Percentiles rank a stretch among this genome's conserved stretches.
Conservation (phyloP, 2,797 vertebrate species). For the Macropodus opercularis region DNA sequence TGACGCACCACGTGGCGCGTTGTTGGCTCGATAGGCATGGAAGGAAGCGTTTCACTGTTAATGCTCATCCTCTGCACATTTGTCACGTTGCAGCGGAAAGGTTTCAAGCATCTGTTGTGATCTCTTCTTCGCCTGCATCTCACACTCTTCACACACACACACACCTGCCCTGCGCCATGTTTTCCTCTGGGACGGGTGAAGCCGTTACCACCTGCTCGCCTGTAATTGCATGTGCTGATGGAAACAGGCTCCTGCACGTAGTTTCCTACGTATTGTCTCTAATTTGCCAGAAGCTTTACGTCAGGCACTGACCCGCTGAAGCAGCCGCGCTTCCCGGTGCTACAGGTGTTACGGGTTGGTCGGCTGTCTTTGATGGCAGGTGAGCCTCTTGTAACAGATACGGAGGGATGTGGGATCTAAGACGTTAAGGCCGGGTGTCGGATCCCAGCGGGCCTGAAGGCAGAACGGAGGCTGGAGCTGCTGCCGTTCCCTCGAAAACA, state of each 20-base stretch:
- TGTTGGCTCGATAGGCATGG: no score
- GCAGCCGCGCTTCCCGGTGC: slow-evolving; percentile 61
- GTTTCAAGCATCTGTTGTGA: neutral
- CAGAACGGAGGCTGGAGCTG: slow-evolving; percentile 3
- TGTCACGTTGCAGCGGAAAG: no score
- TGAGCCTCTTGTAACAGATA: slow-evolving; percentile 30
- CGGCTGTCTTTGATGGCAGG: slow-evolving; percentile 43
- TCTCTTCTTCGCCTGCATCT: slow-evolving; percentile 11
- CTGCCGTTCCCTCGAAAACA: slow-evolving; percentile 11
- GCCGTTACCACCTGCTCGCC: slow-evolving; percentile 61
- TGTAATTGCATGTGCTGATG: slow-evolving; percentile 74
- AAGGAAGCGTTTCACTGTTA: no score
- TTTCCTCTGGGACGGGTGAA: slow-evolving; percentile 61
- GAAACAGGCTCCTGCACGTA: slow-evolving; percentile 55
- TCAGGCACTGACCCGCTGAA: slow-evolving; percentile 66
- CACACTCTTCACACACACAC: slow-evolving; percentile 32
- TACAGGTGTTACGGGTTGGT: slow-evolving; percentile 33
- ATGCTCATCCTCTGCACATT: no score
- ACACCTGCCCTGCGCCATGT: slow-evolving; percentile 15
- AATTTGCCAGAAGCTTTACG: slow-evolving; percentile 67
- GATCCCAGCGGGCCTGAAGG: slow-evolving; percentile 6
- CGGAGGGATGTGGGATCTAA: slow-evolving; percentile 17
- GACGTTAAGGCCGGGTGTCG: slow-evolving; percentile 13
- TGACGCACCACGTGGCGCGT: slow-evolving; percentile 16
- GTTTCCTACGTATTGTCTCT: slow-evolving; percentile 70